Conservation (phyloP, 1,140 invertebrate species). For the Hycleus phaleratus region DNA sequence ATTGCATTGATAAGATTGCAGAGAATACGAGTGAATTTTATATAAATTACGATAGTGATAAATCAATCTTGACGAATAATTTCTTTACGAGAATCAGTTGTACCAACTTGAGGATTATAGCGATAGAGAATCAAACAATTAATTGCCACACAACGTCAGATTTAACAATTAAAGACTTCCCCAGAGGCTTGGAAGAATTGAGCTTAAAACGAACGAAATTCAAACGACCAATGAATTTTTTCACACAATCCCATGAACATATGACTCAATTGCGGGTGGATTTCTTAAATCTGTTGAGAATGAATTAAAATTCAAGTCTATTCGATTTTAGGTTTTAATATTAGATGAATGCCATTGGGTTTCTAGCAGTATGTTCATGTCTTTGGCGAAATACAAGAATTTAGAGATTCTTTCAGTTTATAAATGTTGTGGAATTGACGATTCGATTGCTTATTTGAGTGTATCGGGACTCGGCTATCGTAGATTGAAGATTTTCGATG, state of each 20-base stretch:
- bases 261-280: background rate
- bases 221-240: background rate
- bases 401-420: constrained; percentile 7
- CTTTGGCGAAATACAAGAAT: background rate
- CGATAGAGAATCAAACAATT: constrained; percentile 4
- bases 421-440: background rate
- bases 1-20: too few species aligned
- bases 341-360: constrained; percentile 7
- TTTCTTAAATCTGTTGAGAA: too few species aligned
- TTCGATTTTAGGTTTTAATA: background rate
- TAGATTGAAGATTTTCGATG: constrained; percentile 3
- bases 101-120: background rate
- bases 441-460: constrained; percentile 7
- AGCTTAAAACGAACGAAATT: constrained; percentile 11
- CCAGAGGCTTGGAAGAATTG: constrained; percentile 10
- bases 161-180: constrained; percentile 2
- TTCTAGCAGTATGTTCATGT: background rate
- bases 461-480: background rate
- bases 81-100: too few species aligned
- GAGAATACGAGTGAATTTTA: too few species aligned
- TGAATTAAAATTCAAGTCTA: too few species aligned
- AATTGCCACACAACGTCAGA: background rate
- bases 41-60: too few species aligned
- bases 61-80: too few species aligned
- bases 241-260: background rate